Evolutionary conservation across 2,888 invertebrate genomes (phyloP), one percentile per base, ranked within the genome.

Genomic region (Athalia circularis): DNA sequence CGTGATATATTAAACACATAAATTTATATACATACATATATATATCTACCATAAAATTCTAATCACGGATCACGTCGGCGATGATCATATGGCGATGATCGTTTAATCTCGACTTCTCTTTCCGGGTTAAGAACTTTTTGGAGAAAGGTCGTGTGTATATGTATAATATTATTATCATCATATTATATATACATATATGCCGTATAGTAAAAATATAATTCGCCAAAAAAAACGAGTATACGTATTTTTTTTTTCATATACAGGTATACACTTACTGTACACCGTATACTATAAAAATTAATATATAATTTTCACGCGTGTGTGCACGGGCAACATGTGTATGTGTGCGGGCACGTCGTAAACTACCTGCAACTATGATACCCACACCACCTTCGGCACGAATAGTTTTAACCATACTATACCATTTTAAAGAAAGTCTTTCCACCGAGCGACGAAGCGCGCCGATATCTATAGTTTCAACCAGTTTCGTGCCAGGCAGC

Each of bases 391-490:
- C 59, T 74, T 61, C 74, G 74, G 74, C 74, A 61, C 61, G 61
- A 74, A 61, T 74, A 74, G 61, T 61, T 62, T 29, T 29, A 29
- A 62, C 75, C 75, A 64, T 9, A 15, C 59, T 9, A 59, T 79
- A 80, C 85, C n/a, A 54, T 11, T 43, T 86, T 84, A 86, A 90
- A 90, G 90, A 90, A 90, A 90, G 90, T 90, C 90, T 90, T 90
- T 90, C 29, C 89, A 88, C 90, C 87, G 85, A 81, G 83, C 85
- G 85, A 84, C 84, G 84, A 85, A 84, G 86, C 86, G 87, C 61
- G 29, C 7, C 62, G 64, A 85, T 85, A 86, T 87, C 88, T 89
- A 88, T 85, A 90, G 88, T 89, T 88, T 86, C 86, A 83, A 62
- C 62, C 13, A 75, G 82, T 84, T 82, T 85, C 88, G 88, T 89